Evolutionary conservation across 2,888 invertebrate genomes (phyloP), one percentile per base, ranked within the genome.

Genomic region (Drosophila rubida): DNA sequence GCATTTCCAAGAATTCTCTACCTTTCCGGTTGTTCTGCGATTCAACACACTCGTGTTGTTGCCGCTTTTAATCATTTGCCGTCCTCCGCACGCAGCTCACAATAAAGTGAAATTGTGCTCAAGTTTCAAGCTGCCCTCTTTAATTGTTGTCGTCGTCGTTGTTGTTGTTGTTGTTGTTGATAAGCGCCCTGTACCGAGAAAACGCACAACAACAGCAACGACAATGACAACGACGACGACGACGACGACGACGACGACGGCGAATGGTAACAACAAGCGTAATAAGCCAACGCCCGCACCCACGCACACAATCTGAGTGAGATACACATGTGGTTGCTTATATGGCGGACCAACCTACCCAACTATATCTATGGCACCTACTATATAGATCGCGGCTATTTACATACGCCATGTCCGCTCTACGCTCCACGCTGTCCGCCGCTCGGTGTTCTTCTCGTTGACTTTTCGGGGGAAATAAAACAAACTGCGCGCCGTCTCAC

Each of bases 211-310:
- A 77, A 67, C 44, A 55, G 55, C 50, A 65, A 13, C 23, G n/a
- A n/a, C n/a, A n/a, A n/a, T n/a, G n/a, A n/a, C n/a, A n/a, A n/a
- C n/a, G n/a, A n/a, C n/a, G n/a, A n/a, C n/a, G n/a, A n/a, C n/a
- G n/a, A n/a, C n/a, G n/a, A n/a, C n/a, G n/a, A n/a, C n/a, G n/a
- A n/a, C n/a, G n/a, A n/a, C n/a, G n/a, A n/a, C n/a, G n/a, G 41
- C 13, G 30, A 46, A 57, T 32, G 41, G 25, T 23, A 66, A 60
- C 35, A 63, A 48, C 32, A 53, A 63, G 50, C 57, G 58, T 51
- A 78, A 73, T 71, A 80, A 78, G 78, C 73, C 69, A 75, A 75
- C 65, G 76, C 78, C 87, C 87, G 80, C 81, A 78, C 87, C 85
- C 66, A 72, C 74, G 69, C 59, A 37, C 81, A 71, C 59, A 37